These are phyloP conservation scores for Megaceryle maxima DNA, from an alignment of 2,113 vertebrate genomes.

Conservation along the genomic window DNA sequence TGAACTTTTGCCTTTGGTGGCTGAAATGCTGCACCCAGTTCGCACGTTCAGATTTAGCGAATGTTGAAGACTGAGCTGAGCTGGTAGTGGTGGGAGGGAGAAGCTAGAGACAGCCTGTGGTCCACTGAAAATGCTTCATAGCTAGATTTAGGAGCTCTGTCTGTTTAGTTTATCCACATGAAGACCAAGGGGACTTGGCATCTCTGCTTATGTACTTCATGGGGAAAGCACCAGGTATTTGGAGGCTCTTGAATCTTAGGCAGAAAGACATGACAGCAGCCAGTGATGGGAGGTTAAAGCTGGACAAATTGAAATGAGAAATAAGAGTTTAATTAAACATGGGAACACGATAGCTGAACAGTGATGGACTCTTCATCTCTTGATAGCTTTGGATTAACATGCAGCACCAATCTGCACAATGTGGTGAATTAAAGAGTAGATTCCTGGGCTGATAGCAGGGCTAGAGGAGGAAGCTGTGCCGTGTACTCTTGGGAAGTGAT, in stretches of 20 bases:
- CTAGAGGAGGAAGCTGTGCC: background rate
- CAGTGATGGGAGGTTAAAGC: background rate
- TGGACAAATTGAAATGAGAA: background rate
- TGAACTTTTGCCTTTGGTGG: background rate
- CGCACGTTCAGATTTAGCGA: background rate
- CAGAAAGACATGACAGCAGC: background rate
- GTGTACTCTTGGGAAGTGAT: background rate
- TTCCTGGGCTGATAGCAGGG: background rate
- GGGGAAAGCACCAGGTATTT: background rate
- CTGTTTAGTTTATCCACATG: background rate
- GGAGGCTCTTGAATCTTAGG: background rate
- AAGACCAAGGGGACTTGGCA: background rate
- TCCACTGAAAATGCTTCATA: background rate
- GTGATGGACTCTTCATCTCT: background rate
- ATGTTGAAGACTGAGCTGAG: background rate
- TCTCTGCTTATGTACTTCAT: background rate
- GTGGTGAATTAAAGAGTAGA: background rate
- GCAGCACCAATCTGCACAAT: background rate
- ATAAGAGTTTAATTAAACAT: background rate
- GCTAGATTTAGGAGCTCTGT: background rate
- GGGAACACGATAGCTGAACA: rapidly evolving
- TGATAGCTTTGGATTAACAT: background rate
- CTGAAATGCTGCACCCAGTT: background rate
- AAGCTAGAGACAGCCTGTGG: background rate
- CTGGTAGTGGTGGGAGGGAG: background rate